Percentiles rank a stretch among this genome's conserved stretches.
These are phyloP conservation scores for Mantis religiosa DNA, from an alignment of 2,888 invertebrate genomes.

Conservation along the genomic window DNA sequence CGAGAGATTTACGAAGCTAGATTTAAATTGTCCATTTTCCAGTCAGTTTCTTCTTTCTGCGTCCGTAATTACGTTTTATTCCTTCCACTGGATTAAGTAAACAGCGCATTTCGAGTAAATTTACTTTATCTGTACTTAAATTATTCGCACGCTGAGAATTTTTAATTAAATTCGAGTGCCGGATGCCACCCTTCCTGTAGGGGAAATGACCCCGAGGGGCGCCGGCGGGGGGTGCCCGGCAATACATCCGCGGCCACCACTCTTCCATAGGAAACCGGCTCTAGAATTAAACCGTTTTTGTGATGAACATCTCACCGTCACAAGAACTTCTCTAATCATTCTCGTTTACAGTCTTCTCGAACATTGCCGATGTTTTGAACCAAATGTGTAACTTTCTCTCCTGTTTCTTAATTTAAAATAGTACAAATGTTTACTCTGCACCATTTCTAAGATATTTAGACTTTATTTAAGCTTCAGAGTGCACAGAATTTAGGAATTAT, in stretches of 20 bases:
- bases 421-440: no score
- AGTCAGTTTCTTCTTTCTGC: not conserved
- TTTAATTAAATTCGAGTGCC: not conserved
- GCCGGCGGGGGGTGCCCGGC: no score
- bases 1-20: not conserved
- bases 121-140: not conserved
- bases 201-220: not conserved
- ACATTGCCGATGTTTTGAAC: no score
- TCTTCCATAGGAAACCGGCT: not conserved
- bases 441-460: no score
- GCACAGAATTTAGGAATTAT: no score
- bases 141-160: not conserved
- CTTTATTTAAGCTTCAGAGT: no score
- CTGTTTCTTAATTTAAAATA: no score
- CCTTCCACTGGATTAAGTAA: not conserved
- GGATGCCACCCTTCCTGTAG: not conserved
- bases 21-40: not conserved
- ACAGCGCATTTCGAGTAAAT: not conserved
- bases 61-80: not conserved
- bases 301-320: no score
- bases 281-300: no score
- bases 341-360: no score
- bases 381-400: no score
- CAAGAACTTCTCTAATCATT: no score
- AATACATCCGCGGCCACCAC: not conserved